A percentile compares a stretch with the other conserved stretches of the same genome.
Conservation (phyloP, 2,797 vertebrate genomes). For the Picus viridis region DNA sequence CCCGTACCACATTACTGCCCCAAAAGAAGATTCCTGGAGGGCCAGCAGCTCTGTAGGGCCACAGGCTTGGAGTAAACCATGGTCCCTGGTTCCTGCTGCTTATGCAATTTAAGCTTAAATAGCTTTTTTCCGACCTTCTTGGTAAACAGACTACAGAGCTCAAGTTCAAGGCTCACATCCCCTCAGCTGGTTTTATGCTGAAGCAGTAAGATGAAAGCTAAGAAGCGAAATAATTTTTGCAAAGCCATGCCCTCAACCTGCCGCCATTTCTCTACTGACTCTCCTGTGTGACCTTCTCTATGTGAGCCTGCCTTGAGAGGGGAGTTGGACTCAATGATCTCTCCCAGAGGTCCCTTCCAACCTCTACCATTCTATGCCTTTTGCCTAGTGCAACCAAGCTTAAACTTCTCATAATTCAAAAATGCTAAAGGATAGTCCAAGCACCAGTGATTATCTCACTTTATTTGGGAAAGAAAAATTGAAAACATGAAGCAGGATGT, state of each 20-base stretch:
- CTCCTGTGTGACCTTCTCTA: too few species aligned
- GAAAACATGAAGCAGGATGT: rapidly evolving
- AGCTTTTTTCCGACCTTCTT: neutral
- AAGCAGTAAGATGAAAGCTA: neutral
- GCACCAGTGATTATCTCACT: neutral
- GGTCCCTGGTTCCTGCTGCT: neutral
- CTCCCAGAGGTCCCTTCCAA: too few species aligned
- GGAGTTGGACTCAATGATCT: too few species aligned
- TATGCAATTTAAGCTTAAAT: neutral
- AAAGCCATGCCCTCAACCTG: neutral
- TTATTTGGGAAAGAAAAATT: rapidly evolving
- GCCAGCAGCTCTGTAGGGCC: neutral
- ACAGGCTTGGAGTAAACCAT: neutral
- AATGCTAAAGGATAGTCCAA: neutral
- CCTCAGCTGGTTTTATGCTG: neutral
- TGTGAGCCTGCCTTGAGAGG: too few species aligned
- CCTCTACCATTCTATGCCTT: too few species aligned
- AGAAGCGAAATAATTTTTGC: neutral
- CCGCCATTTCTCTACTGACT: neutral
- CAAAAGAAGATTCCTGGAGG: neutral
- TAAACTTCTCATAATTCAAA: neutral
- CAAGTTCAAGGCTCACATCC: neutral
- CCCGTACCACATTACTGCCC: too few species aligned
- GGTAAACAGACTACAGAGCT: neutral
- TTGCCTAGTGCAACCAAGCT: neutral